Evolutionary conservation across 2,113 vertebrate genomes (phyloP).

Genomic region (Sialia sialis): DNA sequence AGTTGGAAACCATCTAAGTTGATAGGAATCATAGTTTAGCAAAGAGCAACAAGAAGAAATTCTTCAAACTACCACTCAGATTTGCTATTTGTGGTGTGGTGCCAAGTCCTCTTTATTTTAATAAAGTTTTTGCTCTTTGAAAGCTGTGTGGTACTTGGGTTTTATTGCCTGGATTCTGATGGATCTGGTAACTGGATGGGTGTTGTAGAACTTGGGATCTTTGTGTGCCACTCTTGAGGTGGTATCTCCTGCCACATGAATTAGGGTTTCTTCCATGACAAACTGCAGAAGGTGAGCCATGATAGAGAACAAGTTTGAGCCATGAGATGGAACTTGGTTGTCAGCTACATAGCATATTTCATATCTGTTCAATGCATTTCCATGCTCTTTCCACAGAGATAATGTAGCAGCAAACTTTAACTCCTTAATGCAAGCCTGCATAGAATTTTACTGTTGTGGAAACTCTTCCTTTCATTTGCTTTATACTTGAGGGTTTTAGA

Average conservation of each 20-base stretch:
- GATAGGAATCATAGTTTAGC: not conserved
- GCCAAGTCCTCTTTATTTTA: not conserved
- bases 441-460: not conserved
- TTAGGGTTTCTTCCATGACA: not conserved
- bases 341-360: not conserved
- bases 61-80: not conserved
- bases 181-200: not conserved
- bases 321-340: not conserved
- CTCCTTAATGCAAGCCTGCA: not conserved
- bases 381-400: not conserved
- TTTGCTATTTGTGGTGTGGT: not conserved
- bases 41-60: not conserved
- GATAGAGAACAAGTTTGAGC: not conserved
- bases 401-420: not conserved
- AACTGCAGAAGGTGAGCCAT: not conserved
- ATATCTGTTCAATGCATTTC: not conserved
- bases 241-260: not conserved
- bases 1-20: not conserved
- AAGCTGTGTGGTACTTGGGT: not conserved
- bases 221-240: not conserved
- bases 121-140: not conserved
- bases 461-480: not conserved
- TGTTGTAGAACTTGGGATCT: not conserved
- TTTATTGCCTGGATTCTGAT: not conserved
- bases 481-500: not conserved